Base-by-base conservation (phyloP, 2,888 invertebrate genomes). In the Lapara coniferarum region DNA sequence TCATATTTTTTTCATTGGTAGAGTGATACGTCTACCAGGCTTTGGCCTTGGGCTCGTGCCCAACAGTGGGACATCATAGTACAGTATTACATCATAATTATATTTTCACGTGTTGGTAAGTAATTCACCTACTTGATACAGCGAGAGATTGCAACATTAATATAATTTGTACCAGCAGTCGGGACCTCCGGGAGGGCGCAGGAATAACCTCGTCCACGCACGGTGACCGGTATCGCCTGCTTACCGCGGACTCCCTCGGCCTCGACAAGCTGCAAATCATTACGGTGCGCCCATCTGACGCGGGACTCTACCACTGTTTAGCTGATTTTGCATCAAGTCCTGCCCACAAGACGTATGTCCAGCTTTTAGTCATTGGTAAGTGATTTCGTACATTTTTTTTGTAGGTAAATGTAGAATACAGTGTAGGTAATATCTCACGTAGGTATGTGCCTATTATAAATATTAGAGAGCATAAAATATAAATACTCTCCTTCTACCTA, bases 281-380 rank as follows among this genome's bases (percentile, higher is more conserved):
- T 10, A 73, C 75, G 10, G 88, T 89, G 52, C 78, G 79, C 6
- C 81, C 88, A 0, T 77, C 85, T 0, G 93, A 93, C 71, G 89
- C 86, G 0, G 93, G 92, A 25, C 67, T 84, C 56, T 93, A 93
- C 78, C 85, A 83, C 55, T 93, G 93, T 77, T 78, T 86, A 52
- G 92, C 89, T 10, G 91, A 92, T 75, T 93, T 92, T 75, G 85
- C 84, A 1, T 78, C 84, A 44, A 91, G 92, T 72, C 92, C 90
- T 0, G 80, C 90, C 1, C 85, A 85, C 68, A 91, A 88, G 71
- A 93, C 92, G 0, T 85, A 82, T 67, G 78, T 89, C 52, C 79
- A 86, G 72, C 85, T 93, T 1, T 79, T 77, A 52, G 86, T 93
- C 68, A 89, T 91, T 55, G 91, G 92, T 90, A 80, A 79, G 85